Base-by-base conservation (phyloP, 2,888 invertebrate genomes). In the Calameuta idolon region DNA sequence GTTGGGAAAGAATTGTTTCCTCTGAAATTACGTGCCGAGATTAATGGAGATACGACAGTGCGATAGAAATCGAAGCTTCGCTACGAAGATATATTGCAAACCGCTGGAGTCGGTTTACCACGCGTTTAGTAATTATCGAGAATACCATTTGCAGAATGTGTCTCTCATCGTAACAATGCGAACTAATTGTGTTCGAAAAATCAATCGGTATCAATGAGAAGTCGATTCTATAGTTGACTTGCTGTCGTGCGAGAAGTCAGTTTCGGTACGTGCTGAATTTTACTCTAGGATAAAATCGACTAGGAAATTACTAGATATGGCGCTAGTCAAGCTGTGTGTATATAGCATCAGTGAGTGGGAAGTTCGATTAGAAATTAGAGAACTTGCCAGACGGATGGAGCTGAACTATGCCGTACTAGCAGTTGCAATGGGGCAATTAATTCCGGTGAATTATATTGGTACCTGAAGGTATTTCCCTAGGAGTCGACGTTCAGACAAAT, bases 281-380 rank as follows among this genome's bases (percentile, higher is more conserved):
- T 81, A 85, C 85, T 87, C 86, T 87, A 85, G 84, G 84, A 84
- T 83, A 84, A 85, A 86, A 84, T 86, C 85, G 83, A 87, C 86
- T 82, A 81, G 84, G 80, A 84, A 83, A 83, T 84, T 83, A 80
- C 77, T 81, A 75, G 76, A 79, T 80, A 78, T 79, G 84, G 77
- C 75, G 81, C 75, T 76, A 79, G 78, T 83, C 81, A 82, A 83
- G 76, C 78, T 74, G 78, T 69, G 77, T 68, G 76, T 69, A 77
- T 69, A 77, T 73, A 30, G 69, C 35, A 30, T 1, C 30, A 12
- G 71, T 33, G 23, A 55, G 55, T 55, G 55, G 55, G 85, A 85
- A 85, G 85, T 85, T 85, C 79, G 79, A 81, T 84, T 85, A 85
- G 85, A 85, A 85, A 85, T 85, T 85, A 85, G 84, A 81, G 85